These are phyloP conservation scores for Spisula subtruncata DNA, from an alignment of 2,888 invertebrate species.

Conservation along the genomic window DNA sequence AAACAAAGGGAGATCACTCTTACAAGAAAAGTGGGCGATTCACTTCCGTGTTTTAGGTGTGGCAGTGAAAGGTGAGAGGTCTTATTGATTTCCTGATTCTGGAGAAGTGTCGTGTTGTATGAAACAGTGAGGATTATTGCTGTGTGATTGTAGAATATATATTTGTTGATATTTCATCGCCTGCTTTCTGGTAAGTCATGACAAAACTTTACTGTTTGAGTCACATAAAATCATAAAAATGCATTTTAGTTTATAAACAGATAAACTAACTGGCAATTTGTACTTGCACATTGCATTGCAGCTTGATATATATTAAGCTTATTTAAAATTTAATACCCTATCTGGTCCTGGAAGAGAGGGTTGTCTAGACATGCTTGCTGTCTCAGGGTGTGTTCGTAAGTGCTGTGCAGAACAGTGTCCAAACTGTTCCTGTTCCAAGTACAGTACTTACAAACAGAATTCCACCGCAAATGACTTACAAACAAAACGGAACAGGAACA, in stretches of 20 bases:
- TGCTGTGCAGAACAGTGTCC: too few species aligned
- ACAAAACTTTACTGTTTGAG: too few species aligned
- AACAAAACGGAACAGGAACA: too few species aligned
- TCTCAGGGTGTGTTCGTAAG: too few species aligned
- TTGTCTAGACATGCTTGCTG: too few species aligned
- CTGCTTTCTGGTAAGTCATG: not conserved
- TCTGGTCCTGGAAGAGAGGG: too few species aligned
- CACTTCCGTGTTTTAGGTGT: conserved; percentile 50
- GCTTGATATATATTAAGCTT: too few species aligned
- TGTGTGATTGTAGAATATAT: not conserved
- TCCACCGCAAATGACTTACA: too few species aligned
- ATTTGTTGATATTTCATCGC: not conserved
- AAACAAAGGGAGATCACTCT: not conserved
- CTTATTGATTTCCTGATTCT: conserved; percentile 30
- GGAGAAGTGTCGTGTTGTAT: not conserved
- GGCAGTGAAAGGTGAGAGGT: conserved; percentile 29
- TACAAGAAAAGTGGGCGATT: not conserved
- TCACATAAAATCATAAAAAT: not conserved
- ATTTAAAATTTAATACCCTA: too few species aligned
- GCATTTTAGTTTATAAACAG: not conserved
- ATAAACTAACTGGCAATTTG: not conserved
- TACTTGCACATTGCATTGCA: not conserved
- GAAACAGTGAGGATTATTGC: not conserved
- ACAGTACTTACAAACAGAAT: too few species aligned
- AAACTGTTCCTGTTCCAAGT: too few species aligned